Evolutionary conservation across 64 coral and sea anemone genomes (phyloP), one percentile per base, ranked within the genome.

Genomic region (Acropora yongei): DNA sequence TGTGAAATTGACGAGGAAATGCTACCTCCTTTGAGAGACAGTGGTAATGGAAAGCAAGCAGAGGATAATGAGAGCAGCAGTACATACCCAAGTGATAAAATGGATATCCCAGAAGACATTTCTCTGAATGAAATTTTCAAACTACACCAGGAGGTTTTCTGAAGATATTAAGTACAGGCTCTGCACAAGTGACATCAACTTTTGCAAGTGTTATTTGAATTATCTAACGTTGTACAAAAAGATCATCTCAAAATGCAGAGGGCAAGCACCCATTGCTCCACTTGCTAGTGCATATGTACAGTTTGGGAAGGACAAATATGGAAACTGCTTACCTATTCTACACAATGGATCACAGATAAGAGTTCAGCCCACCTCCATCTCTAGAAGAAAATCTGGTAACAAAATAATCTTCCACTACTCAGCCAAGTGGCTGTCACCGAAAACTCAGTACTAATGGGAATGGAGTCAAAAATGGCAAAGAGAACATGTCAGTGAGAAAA

Each of bases 231-330:
- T 76, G 68, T 88, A 93, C 43, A 77, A 68, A 45, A 88, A 72
- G 75, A 88, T 93, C 75, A 78, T 88, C 76, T 77, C 86, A 72
- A 93, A 88, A 39, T 88, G 78, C 41, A 82, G 86, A 47, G 92
- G 92, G 1, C 87, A 89, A 78, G 86, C 87, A 68, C 87, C 92
- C 3, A 18, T 82, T 77, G 91, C 83, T 41, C 77, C 87, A 42
- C 92, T 94, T 85, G 80, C 87, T 47, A 89, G 41, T 84, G 87
- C 80, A 5, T 88, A 78, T 68, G 87, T 77, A n/a, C 79, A 94
- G 30, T 94, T 89, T 94, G 87, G 86, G 6, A 94, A 89, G 44
- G 19, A 57, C 8, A 67, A 45, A 45, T 11, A 44, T 76, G 87
- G 87, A 60, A 80, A 89, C 11, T 44, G 9, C 50, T 40, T 94